Conservation (phyloP, 2,888 invertebrate genomes). For the Philonicus albiceps region DNA sequence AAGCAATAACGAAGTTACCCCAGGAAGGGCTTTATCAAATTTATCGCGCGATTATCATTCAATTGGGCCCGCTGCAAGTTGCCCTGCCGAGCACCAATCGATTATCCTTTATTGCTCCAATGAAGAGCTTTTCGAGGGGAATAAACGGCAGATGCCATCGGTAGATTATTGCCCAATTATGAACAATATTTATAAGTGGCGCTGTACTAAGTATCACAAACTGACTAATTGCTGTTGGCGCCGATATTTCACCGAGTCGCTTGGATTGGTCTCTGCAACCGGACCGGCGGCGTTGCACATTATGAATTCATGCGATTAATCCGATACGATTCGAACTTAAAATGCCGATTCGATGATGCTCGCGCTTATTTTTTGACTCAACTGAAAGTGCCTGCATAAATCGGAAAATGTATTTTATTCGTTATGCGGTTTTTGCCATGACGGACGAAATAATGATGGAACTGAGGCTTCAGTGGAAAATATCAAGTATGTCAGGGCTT, state of each 20-base stretch:
- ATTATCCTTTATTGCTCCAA: slow-evolving; percentile 30
- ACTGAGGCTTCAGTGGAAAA: not conserved
- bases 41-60: slow-evolving; percentile 40
- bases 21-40: slow-evolving; percentile 9
- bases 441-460: not conserved
- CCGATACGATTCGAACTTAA: not conserved
- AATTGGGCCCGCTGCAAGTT: slow-evolving; percentile 19
- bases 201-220: slow-evolving; percentile 32
- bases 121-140: slow-evolving; percentile 17
- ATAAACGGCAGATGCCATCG: slow-evolving; percentile 29
- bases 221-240: slow-evolving; percentile 23
- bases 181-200: slow-evolving; percentile 37
- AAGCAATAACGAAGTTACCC: slow-evolving; percentile 20
- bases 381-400: not conserved
- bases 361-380: not conserved
- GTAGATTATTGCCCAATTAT: slow-evolving; percentile 37
- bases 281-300: not conserved
- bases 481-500: not conserved
- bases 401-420: not conserved
- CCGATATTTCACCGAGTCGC: not conserved
- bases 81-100: not conserved
- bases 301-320: not conserved
- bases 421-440: not conserved
- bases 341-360: not conserved
- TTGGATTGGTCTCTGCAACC: not conserved